Conservation (phyloP, 2,113 vertebrate genomes). For the Bungarus multicinctus region DNA sequence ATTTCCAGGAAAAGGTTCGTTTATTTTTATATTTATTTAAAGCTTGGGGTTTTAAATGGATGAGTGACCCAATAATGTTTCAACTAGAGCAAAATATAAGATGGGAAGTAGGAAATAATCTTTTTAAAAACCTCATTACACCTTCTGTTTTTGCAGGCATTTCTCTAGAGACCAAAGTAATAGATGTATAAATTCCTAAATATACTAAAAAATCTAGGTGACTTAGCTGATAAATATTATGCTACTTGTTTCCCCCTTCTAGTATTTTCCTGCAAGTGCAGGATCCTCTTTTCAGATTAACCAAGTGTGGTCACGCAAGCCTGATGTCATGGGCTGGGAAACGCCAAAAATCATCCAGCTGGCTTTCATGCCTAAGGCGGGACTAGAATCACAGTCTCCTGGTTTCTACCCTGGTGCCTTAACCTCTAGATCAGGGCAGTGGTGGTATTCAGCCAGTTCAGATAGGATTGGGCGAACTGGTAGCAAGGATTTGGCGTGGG, state of each 20-base stretch:
- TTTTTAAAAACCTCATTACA: no score
- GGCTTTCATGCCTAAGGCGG: not conserved
- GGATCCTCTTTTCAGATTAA: not conserved
- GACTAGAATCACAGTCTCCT: not conserved
- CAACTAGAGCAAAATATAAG: not conserved
- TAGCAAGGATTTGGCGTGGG: no score
- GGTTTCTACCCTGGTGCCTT: not conserved
- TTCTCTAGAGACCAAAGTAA: not conserved
- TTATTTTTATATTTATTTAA: not conserved
- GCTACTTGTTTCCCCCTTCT: not conserved
- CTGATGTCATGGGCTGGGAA: not conserved
- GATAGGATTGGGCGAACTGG: no score
- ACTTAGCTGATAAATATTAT: not conserved
- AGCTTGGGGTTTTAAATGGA: not conserved
- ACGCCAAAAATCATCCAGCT: not conserved
- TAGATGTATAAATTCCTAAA: not conserved
- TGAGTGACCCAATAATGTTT: not conserved
- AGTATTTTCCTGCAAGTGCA: not conserved
- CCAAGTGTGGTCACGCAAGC: not conserved
- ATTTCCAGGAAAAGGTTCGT: conserved; percentile 95
- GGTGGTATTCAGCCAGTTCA: no score
- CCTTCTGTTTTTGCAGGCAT: not conserved
- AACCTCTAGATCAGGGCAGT: not conserved
- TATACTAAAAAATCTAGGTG: not conserved
- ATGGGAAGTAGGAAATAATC: not conserved